Percentiles rank a stretch among this genome's conserved stretches.
These are phyloP conservation scores for Mechanitis mazaeus DNA, from an alignment of 2,888 invertebrate genomes.

Conservation along the genomic window DNA sequence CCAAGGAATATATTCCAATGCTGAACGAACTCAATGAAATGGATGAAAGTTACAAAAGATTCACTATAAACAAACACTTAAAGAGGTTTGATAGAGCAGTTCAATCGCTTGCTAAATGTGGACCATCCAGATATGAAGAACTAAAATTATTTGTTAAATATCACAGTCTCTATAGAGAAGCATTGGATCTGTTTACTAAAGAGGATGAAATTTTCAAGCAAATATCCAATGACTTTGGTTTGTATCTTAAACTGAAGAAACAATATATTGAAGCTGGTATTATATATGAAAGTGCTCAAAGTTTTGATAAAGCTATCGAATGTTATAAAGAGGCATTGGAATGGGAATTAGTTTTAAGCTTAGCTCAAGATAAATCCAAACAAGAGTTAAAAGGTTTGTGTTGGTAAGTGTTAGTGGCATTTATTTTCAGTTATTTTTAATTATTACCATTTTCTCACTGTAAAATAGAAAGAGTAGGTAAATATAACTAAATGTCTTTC, in stretches of 20 bases:
- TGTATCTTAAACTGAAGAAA: constrained; percentile 79
- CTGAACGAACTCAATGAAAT: constrained; percentile 84
- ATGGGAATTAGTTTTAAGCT: constrained; percentile 83
- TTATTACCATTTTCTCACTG: too few species aligned
- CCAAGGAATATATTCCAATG: constrained; percentile 93
- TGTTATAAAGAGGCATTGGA: constrained; percentile 82
- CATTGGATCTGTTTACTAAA: constrained; percentile 74
- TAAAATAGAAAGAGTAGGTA: background rate
- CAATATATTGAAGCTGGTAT: constrained; percentile 87
- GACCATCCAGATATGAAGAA: constrained; percentile 77
- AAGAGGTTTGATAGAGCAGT: constrained; percentile 86
- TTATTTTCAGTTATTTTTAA: background rate
- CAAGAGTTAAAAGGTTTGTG: constrained; percentile 54
- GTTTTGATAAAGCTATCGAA: constrained; percentile 81
- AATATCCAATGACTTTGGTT: constrained; percentile 81
- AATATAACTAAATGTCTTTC: constrained; percentile 30
- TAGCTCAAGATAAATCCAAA: constrained; percentile 64
- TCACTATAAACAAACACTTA: constrained; percentile 86
- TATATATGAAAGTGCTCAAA: constrained; percentile 82
- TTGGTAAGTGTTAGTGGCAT: constrained; percentile 37
- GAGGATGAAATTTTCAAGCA: constrained; percentile 64
- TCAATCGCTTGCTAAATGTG: constrained; percentile 80
- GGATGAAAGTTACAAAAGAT: constrained; percentile 83
- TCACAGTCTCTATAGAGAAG: constrained; percentile 82
- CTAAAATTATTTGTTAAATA: constrained; percentile 82